A percentile compares a stretch with the other conserved stretches of the same genome.
These are phyloP conservation scores for Zaprionus obscuricornis DNA, from an alignment of 2,888 invertebrate species.

Conservation along the genomic window DNA sequence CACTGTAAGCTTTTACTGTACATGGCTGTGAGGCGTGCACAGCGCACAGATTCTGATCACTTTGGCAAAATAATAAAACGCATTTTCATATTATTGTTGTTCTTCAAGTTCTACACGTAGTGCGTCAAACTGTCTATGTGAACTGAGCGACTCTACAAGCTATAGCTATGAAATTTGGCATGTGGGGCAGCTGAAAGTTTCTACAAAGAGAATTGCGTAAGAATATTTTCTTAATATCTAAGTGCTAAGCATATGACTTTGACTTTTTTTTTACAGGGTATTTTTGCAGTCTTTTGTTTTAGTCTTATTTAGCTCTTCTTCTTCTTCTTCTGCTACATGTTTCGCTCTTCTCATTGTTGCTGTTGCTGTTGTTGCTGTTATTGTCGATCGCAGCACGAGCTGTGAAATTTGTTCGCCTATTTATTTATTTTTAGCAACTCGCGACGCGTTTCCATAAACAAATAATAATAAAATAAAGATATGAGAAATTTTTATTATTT, in stretches of 20 bases:
- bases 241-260: too few species aligned
- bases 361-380: conserved; percentile 5
- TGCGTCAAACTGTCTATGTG: too few species aligned
- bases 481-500: conserved; percentile 8
- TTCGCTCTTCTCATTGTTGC: conserved; percentile 17
- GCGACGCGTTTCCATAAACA: conserved; percentile 55
- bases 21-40: conserved; percentile 49
- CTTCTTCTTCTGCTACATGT: conserved; percentile 5
- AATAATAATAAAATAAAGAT: conserved; percentile 21
- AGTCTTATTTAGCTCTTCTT: conserved; percentile 16
- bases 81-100: conserved; percentile 34
- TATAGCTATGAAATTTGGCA: too few species aligned
- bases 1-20: conserved; percentile 3
- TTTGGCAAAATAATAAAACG: conserved; percentile 48
- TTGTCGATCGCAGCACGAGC: conserved; percentile 46
- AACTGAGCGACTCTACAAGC: too few species aligned
- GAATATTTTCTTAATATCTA: too few species aligned
- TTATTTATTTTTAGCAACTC: conserved; percentile 60
- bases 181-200: too few species aligned
- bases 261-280: too few species aligned
- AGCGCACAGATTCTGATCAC: conserved; percentile 10
- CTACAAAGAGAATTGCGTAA: too few species aligned
- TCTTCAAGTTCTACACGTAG: too few species aligned
- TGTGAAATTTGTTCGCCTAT: conserved; percentile 40
- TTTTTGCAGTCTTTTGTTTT: too few species aligned